Percentiles rank a stretch among this genome's conserved stretches.
phyloP scores from a whole-genome alignment of 2,113 vertebrate genomes.

The Chamaea fasciata region DNA sequence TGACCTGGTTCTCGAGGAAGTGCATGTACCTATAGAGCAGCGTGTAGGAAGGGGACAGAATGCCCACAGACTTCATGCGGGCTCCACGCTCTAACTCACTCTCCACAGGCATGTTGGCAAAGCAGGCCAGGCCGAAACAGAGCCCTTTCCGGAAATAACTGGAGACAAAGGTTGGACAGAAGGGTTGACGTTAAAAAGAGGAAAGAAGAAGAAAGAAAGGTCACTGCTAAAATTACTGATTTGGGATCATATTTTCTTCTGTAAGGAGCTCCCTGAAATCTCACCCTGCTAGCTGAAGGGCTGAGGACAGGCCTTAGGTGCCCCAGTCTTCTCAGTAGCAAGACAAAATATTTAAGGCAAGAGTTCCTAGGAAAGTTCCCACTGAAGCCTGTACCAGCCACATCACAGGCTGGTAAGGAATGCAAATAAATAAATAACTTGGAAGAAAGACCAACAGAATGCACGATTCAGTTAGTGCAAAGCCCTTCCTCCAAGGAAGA shows the following conservation, averaged over 20 bases:
- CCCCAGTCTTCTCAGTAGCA: background rate
- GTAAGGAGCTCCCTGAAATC: background rate
- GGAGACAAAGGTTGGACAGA: background rate
- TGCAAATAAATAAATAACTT: background rate
- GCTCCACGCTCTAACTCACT: constrained; percentile 93
- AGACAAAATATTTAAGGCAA: background rate
- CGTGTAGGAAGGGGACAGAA: constrained; percentile 95
- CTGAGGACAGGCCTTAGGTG: background rate
- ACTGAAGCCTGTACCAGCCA: background rate
- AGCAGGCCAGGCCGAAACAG: constrained; percentile 96
- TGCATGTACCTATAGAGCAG: constrained; percentile 97
- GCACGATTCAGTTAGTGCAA: background rate
- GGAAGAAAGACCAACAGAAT: background rate
- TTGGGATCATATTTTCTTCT: background rate
- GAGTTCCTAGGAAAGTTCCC: background rate
- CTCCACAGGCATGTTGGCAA: constrained; percentile 98
- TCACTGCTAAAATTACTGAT: background rate
- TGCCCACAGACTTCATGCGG: constrained; percentile 96
- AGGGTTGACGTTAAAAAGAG: background rate
- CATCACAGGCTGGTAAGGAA: rapidly evolving
- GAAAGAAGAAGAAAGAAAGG: background rate
- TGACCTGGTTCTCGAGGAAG: constrained; percentile 98
- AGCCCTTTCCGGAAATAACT: constrained; percentile 96
- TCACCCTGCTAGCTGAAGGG: background rate
- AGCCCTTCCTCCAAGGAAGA: background rate